phyloP scores from a whole-genome alignment of 2,797 vertebrate genomes.

The Sternarchorhynchus goeldii region DNA sequence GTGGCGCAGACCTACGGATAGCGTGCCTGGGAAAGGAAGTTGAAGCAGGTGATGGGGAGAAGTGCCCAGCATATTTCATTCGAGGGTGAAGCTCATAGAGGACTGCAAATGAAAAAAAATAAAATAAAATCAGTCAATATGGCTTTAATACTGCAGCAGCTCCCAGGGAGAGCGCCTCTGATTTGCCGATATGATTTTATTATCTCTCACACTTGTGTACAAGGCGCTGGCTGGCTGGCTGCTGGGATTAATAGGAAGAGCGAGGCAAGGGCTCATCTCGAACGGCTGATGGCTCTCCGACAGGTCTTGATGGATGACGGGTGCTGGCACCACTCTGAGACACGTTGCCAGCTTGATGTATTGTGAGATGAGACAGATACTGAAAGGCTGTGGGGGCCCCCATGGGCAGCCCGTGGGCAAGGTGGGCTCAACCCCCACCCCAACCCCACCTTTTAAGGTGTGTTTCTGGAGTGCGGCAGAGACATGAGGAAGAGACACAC shows the following conservation, averaged over 20 bases:
- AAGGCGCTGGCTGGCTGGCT: conserved; percentile 66
- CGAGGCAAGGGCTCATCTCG: conserved; percentile 73
- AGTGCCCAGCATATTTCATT: conserved; percentile 62
- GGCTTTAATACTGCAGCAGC: conserved; percentile 61
- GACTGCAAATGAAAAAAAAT: conserved; percentile 46
- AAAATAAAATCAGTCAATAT: conserved; percentile 67
- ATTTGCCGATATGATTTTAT: conserved; percentile 76
- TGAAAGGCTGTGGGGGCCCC: conserved; percentile 66
- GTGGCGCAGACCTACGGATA: conserved; percentile 28
- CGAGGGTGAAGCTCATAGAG: conserved; percentile 58
- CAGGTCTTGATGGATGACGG: conserved; percentile 77
- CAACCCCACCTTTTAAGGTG: neutral
- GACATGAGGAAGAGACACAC: too few relatives aligned
- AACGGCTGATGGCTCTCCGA: conserved; percentile 75
- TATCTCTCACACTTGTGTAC: conserved; percentile 71
- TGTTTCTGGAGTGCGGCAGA: conserved; percentile 17
- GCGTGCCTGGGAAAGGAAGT: conserved; percentile 31
- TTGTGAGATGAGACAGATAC: conserved; percentile 81
- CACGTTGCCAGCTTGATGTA: conserved; percentile 73
- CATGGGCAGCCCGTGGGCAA: conserved; percentile 59
- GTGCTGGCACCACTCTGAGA: conserved; percentile 71
- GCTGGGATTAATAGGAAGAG: conserved; percentile 76
- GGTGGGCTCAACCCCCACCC: conserved; percentile 30
- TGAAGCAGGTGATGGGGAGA: conserved; percentile 24
- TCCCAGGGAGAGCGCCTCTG: conserved; percentile 66